A percentile compares a stretch with the other conserved stretches of the same genome.
Conservation (phyloP, 2,888 invertebrate species). For the Drosophila cognata region DNA sequence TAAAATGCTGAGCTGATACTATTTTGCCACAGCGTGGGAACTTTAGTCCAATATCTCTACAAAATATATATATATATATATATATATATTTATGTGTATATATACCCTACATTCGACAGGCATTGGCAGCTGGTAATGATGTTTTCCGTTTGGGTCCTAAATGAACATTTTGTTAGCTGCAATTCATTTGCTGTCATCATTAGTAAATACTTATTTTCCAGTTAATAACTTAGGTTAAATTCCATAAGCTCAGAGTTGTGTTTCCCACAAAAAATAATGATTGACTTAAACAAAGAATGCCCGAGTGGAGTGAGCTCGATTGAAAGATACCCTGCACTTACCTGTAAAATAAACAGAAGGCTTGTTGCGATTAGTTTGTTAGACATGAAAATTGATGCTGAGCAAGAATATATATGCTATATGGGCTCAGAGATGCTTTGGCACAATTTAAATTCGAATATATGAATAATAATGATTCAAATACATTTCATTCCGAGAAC, state of each 20-base stretch:
- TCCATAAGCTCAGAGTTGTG: neutral
- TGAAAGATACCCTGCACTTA: neutral
- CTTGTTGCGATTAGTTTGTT: neutral
- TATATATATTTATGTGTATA: conserved; percentile 8
- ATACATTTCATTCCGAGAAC: neutral
- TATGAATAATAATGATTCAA: neutral
- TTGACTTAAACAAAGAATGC: neutral
- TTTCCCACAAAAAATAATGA: neutral
- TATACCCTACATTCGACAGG: conserved; percentile 24
- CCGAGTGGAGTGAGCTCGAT: neutral
- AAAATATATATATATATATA: neutral
- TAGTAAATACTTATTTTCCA: neutral
- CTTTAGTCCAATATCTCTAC: conserved; percentile 29
- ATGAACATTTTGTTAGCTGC: neutral
- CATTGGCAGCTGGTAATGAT: neutral
- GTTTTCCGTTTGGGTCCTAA: neutral
- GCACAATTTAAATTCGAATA: neutral
- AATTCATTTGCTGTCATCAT: neutral
- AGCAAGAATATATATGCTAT: neutral
- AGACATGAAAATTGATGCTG: neutral
- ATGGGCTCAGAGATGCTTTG: neutral
- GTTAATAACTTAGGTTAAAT: neutral
- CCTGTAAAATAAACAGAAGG: neutral
- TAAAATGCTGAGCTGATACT: conserved; percentile 37
- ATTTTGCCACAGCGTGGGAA: conserved; percentile 56